Conservation (phyloP, 2,888 invertebrate genomes). For the Parnassius smintheus region DNA sequence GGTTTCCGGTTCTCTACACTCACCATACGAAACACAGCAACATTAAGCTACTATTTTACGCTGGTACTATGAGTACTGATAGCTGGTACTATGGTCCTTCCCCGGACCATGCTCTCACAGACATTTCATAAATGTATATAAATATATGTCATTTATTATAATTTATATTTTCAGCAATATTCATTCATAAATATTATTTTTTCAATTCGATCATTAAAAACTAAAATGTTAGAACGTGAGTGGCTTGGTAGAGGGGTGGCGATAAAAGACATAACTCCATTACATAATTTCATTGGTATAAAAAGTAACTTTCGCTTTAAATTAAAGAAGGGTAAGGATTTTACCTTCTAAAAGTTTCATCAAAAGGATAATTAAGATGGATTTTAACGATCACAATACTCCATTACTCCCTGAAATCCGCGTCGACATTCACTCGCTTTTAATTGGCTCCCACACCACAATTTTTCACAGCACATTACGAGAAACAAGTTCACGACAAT, state of each 20-base stretch:
- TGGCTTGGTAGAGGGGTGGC: conserved; percentile 7
- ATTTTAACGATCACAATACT: conserved; percentile 57
- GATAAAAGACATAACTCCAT: conserved; percentile 25
- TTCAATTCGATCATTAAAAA: conserved; percentile 3
- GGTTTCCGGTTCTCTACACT: no score
- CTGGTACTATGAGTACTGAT: no score
- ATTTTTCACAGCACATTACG: conserved; percentile 67
- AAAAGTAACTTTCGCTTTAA: conserved; percentile 47
- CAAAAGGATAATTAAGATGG: conserved; percentile 65
- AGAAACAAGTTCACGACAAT: conserved; percentile 69
- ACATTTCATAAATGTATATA: no score
- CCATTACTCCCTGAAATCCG: conserved; percentile 32
- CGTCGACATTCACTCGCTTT: conserved; percentile 41
- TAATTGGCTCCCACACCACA: conserved; percentile 67
- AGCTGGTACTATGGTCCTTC: no score
- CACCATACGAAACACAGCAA: no score
- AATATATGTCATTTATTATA: no score
- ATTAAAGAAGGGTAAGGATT: conserved; percentile 36
- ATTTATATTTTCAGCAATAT: no score
- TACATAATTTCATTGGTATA: conserved; percentile 46
- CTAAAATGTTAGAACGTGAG: conserved; percentile 7
- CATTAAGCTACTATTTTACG: no score
- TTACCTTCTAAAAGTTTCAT: conserved; percentile 51
- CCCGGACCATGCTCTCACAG: no score
- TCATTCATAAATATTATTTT: no score